Conservation (phyloP, 1,140 invertebrate genomes). For the Drosophila santomea region DNA sequence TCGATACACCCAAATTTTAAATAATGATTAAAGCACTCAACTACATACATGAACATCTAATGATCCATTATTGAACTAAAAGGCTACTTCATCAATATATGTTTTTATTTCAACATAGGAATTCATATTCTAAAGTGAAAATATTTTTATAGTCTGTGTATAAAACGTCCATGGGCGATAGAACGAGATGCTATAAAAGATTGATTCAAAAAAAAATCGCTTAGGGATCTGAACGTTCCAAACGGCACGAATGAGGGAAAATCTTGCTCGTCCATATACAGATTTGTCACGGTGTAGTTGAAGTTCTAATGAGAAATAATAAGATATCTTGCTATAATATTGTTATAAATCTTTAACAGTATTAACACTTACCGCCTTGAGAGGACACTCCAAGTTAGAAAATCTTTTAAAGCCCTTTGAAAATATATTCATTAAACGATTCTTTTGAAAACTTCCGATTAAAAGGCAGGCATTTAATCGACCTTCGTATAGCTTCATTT, state of each 20-base stretch:
- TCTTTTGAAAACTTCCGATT: slow-evolving; percentile 42
- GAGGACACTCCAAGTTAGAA: slow-evolving; percentile 28
- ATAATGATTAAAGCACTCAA: neutral
- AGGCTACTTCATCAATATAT: neutral
- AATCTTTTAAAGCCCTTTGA: slow-evolving; percentile 19
- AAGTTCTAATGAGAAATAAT: slow-evolving; percentile 14
- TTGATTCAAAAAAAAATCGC: slow-evolving; percentile 29
- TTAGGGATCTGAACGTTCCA: slow-evolving; percentile 15
- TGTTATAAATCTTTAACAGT: neutral
- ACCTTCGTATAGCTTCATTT: slow-evolving; percentile 30
- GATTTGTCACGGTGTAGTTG: slow-evolving; percentile 28
- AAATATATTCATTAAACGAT: slow-evolving; percentile 29
- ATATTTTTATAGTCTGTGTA: neutral
- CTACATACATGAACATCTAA: neutral
- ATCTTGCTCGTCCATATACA: slow-evolving; percentile 33
- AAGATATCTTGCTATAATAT: no score
- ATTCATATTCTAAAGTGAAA: neutral
- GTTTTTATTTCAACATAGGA: neutral
- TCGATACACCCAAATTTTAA: no score
- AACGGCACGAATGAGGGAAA: slow-evolving; percentile 38
- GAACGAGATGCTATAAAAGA: neutral
- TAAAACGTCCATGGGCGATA: neutral
- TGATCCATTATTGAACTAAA: neutral
- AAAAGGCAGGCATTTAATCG: slow-evolving; percentile 33
- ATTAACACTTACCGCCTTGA: slow-evolving; percentile 43